A percentile compares a stretch with the other conserved stretches of the same genome.
Evolutionary conservation across 1,140 invertebrate genomes (phyloP).

Genomic region (Patella vulgata): DNA sequence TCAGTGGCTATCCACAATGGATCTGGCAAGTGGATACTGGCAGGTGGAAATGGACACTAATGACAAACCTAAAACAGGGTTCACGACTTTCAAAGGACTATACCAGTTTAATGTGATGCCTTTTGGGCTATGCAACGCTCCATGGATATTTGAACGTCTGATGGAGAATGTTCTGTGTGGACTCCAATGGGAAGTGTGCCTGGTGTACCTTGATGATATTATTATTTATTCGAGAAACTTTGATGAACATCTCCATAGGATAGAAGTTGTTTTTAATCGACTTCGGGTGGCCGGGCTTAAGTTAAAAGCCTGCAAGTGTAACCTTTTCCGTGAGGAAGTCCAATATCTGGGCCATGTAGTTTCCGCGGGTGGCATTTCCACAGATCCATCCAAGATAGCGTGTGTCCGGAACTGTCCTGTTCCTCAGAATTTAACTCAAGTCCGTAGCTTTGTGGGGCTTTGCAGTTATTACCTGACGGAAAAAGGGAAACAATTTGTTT

Average conservation of each 20-base stretch:
- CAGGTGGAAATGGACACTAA: conserved; percentile 54
- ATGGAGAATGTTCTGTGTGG: conserved; percentile 42
- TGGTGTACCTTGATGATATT: conserved; percentile 47
- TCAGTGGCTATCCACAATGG: conserved; percentile 64
- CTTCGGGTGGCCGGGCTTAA: conserved; percentile 30
- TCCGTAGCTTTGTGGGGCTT: conserved; percentile 31
- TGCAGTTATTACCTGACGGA: conserved; percentile 34
- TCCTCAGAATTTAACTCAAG: conserved; percentile 11
- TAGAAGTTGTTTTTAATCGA: conserved; percentile 31
- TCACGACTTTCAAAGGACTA: conserved; percentile 32
- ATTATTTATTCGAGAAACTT: conserved; percentile 27
- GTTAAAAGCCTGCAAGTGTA: conserved; percentile 35
- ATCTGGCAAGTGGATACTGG: too few relatives aligned
- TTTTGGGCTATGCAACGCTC: conserved; percentile 36
- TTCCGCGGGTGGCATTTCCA: conserved; percentile 14
- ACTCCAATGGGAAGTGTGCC: conserved; percentile 14
- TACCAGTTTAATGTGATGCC: conserved; percentile 30
- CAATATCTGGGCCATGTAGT: conserved; percentile 33
- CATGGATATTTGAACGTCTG: conserved; percentile 43
- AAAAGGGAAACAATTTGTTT: conserved; percentile 25
- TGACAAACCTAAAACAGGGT: conserved; percentile 37
- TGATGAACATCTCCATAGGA: conserved; percentile 17
- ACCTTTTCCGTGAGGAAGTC: conserved; percentile 29
- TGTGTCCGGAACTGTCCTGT: conserved; percentile 21
- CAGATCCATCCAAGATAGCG: conserved; percentile 17